Evolutionary conservation across 2,888 invertebrate genomes (phyloP), one percentile per base, ranked within the genome.

Genomic region (Clistopyga incitator): DNA sequence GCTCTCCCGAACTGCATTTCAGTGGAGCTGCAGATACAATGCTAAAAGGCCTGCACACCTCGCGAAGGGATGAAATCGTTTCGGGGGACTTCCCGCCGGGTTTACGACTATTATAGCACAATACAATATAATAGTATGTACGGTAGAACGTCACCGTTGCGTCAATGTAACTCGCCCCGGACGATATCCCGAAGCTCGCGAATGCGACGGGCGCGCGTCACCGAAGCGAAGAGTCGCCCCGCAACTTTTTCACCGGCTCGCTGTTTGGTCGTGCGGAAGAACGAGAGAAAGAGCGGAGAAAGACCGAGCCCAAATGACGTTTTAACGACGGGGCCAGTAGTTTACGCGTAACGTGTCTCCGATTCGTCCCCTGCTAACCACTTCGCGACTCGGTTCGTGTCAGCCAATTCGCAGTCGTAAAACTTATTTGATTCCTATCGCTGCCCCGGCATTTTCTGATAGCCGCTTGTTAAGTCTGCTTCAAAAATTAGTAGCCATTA

Each of bases 241-340:
- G 47, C 76, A 81, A 71, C 81, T 81, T 71, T 81, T 50, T 65
- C 54, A 76, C 64, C 64, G 38, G 68, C 6, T 13, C 38, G 38
- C 38, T 38, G 38, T 10, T 38, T 38, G 10, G 38, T 38, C 38
- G 38, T 38, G 38, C 38, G 38, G 38, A 38, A 38, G 38, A 38
- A 38, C 38, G 38, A 38, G 38, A 38, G 52, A 54, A 54, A 23
- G 50, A 50, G 56, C 23, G 45, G 42, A 56, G 29, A 38, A 67
- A 56, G n/a, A n/a, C n/a, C 65, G 65, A 54, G 68, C 38, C 59
- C 76, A 81, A 76, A 81, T 76, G 75, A 81, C 65, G 64, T 76
- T 81, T 81, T 81, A 65, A 81, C 81, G 76, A 76, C 45, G 20
- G 75, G 70, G 23, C 76, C 45, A 56, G 45, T 56, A 68, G 68